Evolutionary conservation across 2,888 invertebrate genomes (phyloP).

Genomic region (Sinohyriopsis cumingii): DNA sequence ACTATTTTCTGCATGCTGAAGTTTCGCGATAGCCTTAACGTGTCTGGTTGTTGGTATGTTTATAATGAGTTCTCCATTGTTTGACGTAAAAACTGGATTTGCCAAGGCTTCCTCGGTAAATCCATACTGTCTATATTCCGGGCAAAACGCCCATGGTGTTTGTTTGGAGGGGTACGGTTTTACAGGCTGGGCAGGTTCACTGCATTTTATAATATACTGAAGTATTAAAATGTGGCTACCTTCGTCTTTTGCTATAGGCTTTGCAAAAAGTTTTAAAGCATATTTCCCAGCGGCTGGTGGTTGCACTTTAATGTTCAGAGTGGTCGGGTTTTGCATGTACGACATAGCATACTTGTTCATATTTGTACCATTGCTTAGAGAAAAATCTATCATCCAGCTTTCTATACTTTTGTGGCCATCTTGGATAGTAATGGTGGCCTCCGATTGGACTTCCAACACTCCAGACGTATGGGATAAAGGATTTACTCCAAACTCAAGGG

Average conservation of each 20-base stretch:
- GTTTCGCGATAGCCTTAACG: constrained; percentile 11
- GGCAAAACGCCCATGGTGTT: constrained; percentile 9
- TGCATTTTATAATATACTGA: constrained; percentile 11
- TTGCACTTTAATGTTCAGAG: too few relatives aligned
- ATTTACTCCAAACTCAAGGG: constrained; percentile 7
- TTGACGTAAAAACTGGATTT: background rate
- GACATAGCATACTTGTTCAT: too few relatives aligned
- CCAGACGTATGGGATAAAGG: constrained; percentile 11
- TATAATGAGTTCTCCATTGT: constrained; percentile 12
- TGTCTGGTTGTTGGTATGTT: constrained; percentile 10
- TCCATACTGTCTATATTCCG: constrained; percentile 14
- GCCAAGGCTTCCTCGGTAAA: constrained; percentile 7
- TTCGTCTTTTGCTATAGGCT: too few relatives aligned
- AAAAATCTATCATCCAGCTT: background rate
- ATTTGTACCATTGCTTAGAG: too few relatives aligned
- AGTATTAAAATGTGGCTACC: too few relatives aligned
- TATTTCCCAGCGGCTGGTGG: too few relatives aligned
- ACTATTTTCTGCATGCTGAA: constrained; percentile 9
- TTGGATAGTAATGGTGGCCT: constrained; percentile 5
- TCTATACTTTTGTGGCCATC: background rate
- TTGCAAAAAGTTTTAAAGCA: too few relatives aligned
- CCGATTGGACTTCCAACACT: constrained; percentile 4
- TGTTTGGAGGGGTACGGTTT: constrained; percentile 8
- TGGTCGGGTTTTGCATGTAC: too few relatives aligned
- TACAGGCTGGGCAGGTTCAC: background rate